These are phyloP conservation scores for Eidolon dupreanum DNA, from an alignment of 2,797 vertebrate species.

Conservation along the genomic window DNA sequence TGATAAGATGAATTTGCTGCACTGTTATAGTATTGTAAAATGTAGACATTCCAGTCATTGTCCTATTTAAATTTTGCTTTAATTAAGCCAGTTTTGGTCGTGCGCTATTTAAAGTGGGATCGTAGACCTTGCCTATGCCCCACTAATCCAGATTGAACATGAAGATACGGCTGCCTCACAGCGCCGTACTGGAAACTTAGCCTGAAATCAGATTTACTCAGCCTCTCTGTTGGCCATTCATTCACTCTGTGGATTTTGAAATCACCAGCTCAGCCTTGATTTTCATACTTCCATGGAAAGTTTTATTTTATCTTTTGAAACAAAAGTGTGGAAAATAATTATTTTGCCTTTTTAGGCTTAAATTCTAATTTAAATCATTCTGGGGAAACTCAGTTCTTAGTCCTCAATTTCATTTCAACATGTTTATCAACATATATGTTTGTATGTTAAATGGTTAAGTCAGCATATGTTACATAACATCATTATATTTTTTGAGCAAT, in stretches of 20 bases:
- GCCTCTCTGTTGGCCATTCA: not conserved
- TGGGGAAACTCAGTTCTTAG: not conserved
- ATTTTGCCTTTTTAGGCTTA: not conserved
- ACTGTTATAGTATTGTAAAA: not conserved
- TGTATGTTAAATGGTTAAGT: not conserved
- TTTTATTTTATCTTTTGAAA: conserved; percentile 40
- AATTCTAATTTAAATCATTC: not conserved
- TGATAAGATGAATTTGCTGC: conserved; percentile 6
- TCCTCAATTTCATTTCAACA: not conserved
- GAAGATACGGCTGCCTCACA: not conserved
- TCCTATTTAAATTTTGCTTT: not conserved
- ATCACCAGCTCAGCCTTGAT: not conserved
- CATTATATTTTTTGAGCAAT: not conserved
- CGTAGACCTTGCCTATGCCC: not conserved
- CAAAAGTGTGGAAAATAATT: conserved; percentile 34
- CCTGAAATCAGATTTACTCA: not conserved
- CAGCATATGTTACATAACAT: not conserved
- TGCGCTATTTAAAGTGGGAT: not conserved
- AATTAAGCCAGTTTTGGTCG: not conserved
- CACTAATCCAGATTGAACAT: not conserved
- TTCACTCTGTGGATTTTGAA: not conserved
- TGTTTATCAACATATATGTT: not conserved
- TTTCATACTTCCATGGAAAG: not conserved
- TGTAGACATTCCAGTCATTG: not conserved
- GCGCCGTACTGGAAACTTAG: not conserved